Evolutionary conservation across 2,113 vertebrate species (phyloP), one percentile per base, ranked within the genome.

Genomic region (Xenus cinereus): DNA sequence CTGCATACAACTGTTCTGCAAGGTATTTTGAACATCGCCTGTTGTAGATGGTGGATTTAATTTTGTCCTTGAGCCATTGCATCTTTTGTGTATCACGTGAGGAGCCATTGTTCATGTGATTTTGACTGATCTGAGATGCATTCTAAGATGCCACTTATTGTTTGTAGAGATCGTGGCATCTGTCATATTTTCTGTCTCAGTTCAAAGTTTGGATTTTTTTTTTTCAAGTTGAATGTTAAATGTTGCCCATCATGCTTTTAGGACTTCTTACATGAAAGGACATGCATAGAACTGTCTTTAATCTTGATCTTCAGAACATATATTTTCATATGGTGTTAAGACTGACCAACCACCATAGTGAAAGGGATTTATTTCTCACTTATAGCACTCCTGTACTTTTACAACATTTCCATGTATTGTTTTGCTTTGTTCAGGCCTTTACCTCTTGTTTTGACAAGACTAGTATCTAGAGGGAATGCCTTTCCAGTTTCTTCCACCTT

Each of bases 401-500:
- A 23, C n/a, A 88, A 9, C 6, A 8, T 63, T 77, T 77, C 53
- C 3, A 5, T 50, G 4, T 63, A 27, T 71, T 7, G 4, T 62
- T 85, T 85, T 88, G 14, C 39, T 66, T 69, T 92, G 12, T 78
- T 74, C 59, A 56, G 26, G 20, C 6, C 15, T 62, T 79, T 92
- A 76, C 22, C 32, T 76, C 26, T 77, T 72, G 18, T 17, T 12
- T 87, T 90, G 64, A 13, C 11, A 74, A 69, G 39, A 19, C 23
- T 69, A 7, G 0, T 56, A 6, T 51, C 17, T 90, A 45, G 33
- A 64, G 21, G 11, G 6, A 66, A 48, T 22, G 21, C 8, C 6
- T 37, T 86, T 92, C 22, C 19, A 28, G 54, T 51, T 91, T 78
- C 50, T 78, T 73, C 30, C 21, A 41, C 73, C 41, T 92, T 95